phyloP scores from a whole-genome alignment of 2,888 invertebrate species.

The Apeira syringaria region DNA sequence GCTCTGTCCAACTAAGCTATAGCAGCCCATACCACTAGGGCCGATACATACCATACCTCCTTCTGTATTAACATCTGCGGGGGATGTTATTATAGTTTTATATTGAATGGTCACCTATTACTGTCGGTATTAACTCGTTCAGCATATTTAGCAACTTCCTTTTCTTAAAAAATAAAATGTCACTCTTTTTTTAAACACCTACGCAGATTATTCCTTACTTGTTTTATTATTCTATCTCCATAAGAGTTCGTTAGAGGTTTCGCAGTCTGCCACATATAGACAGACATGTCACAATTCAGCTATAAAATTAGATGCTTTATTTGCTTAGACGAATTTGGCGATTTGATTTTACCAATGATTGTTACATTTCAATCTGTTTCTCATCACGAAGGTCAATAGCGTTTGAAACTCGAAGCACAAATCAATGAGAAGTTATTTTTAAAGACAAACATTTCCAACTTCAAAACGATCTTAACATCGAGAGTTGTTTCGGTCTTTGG shows the following conservation, averaged over 20 bases:
- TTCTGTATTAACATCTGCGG: no score
- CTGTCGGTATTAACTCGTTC: no score
- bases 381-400: conserved; percentile 12
- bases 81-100: no score
- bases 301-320: conserved; percentile 7
- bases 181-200: conserved; percentile 1
- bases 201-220: conserved; percentile 5
- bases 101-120: no score
- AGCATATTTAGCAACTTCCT: no score
- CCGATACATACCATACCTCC: no score
- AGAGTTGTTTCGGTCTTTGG: not conserved
- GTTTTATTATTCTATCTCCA: not conserved
- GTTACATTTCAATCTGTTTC: conserved; percentile 1
- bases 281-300: not conserved
- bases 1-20: no score
- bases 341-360: conserved; percentile 8
- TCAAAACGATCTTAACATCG: conserved; percentile 1
- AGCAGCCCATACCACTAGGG: no score
- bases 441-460: conserved; percentile 5
- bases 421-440: not conserved
- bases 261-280: conserved; percentile 8
- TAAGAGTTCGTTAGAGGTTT: not conserved
- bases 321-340: conserved; percentile 8
- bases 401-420: not conserved
- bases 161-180: conserved; percentile 3